Base-by-base conservation (phyloP, 2,113 vertebrate genomes). In the Furnarius figulus region DNA sequence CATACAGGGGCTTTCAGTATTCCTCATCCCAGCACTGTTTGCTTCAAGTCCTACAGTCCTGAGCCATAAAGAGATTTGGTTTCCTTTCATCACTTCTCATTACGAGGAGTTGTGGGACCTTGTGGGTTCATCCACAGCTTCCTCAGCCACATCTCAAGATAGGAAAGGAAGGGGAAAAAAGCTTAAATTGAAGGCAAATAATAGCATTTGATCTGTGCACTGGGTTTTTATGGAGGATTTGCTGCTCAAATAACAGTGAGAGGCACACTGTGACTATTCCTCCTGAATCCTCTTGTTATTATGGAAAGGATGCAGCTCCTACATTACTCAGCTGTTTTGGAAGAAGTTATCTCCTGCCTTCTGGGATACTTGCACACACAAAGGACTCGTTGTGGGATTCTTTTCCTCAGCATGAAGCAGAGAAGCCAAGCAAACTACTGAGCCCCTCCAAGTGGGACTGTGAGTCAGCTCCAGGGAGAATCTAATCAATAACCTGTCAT, bases 361-460 rank as follows among this genome's bases (percentile, higher is more conserved):
- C 63, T 82, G 91, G 74, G 81, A 59, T 40, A 27, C 17, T 90
- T 89, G 22, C 74, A 30, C 53, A 87, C 56, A 85, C 40, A 94
- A 91, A 85, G 53, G 47, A 33, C 56, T n/a, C 89, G 20, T 67
- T 93, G 72, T 58, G 65, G 66, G 50, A 3, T 50, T n/a, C 49
- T 85, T 76, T 70, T 39, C 9, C 66, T 70, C 6, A 1, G 73
- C 53, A 14, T 9, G 42, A 89, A 76, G 31, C 40, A 79, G 71
- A 87, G 89, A 62, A 82, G 74, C 89, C 91, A 95, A 95, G 8
- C 79, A 73, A 94, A 95, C 71, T 73, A 47, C 78, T 85, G 85
- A 94, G 85, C 77, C 12, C 52, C 72, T 35, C 53, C 23, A 40
- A 75, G 14, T 6, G 33, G 47, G 76, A n/a, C 76, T 30, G 1